These are phyloP conservation scores for Hyperopisus bebe DNA, from an alignment of 2,113 vertebrate genomes.

Conservation along the genomic window DNA sequence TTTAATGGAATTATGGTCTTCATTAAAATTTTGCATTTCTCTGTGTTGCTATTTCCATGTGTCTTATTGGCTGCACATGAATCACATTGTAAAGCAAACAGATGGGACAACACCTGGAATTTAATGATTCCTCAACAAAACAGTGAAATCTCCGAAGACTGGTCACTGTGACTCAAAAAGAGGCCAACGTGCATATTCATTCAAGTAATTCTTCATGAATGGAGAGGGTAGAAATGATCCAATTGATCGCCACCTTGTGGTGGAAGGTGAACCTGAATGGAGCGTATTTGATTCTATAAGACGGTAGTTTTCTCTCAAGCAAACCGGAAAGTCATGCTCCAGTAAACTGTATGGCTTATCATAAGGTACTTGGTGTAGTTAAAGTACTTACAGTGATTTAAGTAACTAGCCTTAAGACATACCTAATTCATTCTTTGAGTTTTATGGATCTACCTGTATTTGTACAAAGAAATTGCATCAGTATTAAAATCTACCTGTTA, in stretches of 20 bases:
- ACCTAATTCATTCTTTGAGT: neutral
- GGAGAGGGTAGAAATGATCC: neutral
- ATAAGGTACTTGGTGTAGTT: neutral
- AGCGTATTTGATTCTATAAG: neutral
- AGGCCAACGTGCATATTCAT: neutral
- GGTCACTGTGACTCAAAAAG: neutral
- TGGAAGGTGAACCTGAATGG: neutral
- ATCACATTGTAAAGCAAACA: neutral
- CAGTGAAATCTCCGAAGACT: neutral
- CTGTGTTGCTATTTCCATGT: neutral
- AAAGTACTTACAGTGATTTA: neutral
- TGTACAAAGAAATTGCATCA: constrained; percentile 22
- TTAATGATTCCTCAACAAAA: neutral
- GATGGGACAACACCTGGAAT: neutral
- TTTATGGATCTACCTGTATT: neutral
- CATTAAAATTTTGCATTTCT: neutral
- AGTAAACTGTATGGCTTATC: neutral
- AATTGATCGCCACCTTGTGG: neutral
- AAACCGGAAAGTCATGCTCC: neutral
- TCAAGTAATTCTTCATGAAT: neutral
- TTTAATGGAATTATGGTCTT: neutral
- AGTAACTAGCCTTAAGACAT: neutral
- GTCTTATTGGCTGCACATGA: neutral
- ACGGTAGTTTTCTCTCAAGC: neutral
- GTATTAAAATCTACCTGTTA: constrained; percentile 41